Conservation (phyloP, 2,113 vertebrate species). For the Irena cyanogastra region DNA sequence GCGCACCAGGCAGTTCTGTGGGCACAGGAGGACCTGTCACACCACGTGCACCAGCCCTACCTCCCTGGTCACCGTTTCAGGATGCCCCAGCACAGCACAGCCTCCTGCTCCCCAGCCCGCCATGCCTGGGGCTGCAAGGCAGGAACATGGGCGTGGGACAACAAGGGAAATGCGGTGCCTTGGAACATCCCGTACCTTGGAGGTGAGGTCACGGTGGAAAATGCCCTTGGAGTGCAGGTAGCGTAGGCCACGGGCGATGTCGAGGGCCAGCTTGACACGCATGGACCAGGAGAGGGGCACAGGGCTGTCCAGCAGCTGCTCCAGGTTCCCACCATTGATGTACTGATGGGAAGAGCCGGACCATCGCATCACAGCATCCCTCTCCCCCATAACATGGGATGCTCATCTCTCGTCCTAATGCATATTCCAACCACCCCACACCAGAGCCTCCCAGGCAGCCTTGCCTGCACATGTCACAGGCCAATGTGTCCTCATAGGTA, state of each 20-base stretch:
- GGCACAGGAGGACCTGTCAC: background rate
- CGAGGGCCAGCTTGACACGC: constrained; percentile 83
- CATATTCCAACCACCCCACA: rapidly evolving
- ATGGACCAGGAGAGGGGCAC: constrained; percentile 84
- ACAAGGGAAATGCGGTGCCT: rapidly evolving
- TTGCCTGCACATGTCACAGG: no score
- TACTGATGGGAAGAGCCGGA: constrained; percentile 68
- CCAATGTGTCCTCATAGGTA: background rate
- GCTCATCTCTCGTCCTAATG: background rate
- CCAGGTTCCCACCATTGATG: constrained; percentile 92
- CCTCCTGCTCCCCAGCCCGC: background rate
- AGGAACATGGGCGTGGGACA: rapidly evolving
- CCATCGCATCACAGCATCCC: rapidly evolving
- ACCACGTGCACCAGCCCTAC: background rate
- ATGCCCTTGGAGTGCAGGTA: constrained; percentile 94
- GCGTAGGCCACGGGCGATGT: constrained; percentile 83
- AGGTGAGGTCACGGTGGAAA: constrained; percentile 91
- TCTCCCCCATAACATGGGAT: rapidly evolving
- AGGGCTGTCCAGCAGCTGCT: constrained; percentile 90
- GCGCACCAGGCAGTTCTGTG: constrained; percentile 91
- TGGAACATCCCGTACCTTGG: constrained; percentile 76
- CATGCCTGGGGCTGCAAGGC: background rate
- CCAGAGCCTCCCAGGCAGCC: background rate
- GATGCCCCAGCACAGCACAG: background rate
- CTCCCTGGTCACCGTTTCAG: background rate